Conservation (phyloP, 53 echinoderm and acorn worm species). For the Stichopus horrens region DNA sequence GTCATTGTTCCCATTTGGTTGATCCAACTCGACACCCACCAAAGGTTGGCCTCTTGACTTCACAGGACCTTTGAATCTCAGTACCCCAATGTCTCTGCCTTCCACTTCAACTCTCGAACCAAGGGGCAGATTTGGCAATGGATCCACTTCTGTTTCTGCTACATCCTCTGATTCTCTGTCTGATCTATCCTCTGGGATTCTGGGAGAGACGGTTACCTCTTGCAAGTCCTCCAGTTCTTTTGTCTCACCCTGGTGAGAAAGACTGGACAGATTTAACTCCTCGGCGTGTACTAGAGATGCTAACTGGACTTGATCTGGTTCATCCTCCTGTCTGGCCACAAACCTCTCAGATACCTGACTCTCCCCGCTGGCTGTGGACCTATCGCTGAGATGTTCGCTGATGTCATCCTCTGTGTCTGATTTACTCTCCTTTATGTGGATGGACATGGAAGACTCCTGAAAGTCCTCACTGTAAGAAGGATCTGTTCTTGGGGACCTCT, state of each 20-base stretch:
- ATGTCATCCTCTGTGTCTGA: slow-evolving; percentile 95
- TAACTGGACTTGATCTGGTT: slow-evolving; percentile 4
- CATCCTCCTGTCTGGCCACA: slow-evolving; percentile 38
- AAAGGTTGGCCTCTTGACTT: slow-evolving; percentile 68
- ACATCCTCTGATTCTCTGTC: not conserved
- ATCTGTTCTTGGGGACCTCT: slow-evolving; percentile 59
- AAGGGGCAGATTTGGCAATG: slow-evolving; percentile 55
- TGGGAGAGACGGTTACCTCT: slow-evolving; percentile 50
- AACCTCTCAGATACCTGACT: slow-evolving; percentile 55
- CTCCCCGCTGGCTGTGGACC: slow-evolving; percentile 60
- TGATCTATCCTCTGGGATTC: slow-evolving; percentile 20
- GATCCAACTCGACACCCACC: slow-evolving; percentile 85
- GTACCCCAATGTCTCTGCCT: slow-evolving; percentile 60
- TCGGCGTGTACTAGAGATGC: slow-evolving; percentile 3
- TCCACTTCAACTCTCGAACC: slow-evolving; percentile 73
- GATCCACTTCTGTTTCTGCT: slow-evolving; percentile 39
- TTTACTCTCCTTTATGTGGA: slow-evolving; percentile 52
- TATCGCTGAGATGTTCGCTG: slow-evolving; percentile 88
- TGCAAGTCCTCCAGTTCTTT: not conserved
- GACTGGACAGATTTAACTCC: not conserved
- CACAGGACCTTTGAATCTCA: slow-evolving; percentile 77
- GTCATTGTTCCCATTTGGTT: slow-evolving; percentile 73
- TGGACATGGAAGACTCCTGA: slow-evolving; percentile 62
- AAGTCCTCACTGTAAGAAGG: slow-evolving; percentile 84
- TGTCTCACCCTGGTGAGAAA: slow-evolving; percentile 12